Evolutionary conservation across 1,140 invertebrate genomes (phyloP), one percentile per base, ranked within the genome.

Genomic region (Cherax quadricarinatus): DNA sequence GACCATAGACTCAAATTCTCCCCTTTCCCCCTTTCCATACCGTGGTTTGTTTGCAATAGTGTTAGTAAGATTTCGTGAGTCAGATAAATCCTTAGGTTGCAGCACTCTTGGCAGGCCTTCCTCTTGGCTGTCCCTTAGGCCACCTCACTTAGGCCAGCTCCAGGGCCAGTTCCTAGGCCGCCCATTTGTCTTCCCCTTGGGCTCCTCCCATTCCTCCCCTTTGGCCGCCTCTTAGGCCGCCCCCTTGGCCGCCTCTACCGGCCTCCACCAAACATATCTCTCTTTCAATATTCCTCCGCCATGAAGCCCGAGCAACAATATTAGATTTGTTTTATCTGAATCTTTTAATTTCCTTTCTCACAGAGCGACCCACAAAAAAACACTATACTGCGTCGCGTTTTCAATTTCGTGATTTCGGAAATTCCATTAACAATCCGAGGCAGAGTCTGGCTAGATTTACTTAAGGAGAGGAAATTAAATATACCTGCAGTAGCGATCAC

Each of bases 401-500:
- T 91, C 89, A 91, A 91, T 91, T 91, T 86, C 48, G 89, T 86
- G 89, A 91, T 91, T 91, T 91, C 89, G 89, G 89, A 86, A 86
- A 81, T 91, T 91, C 89, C 84, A 91, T 91, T 91, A 91, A 91
- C 89, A 91, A 91, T 80, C 89, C 89, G 85, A 91, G 89, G 84
- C 89, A 60, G 78, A 79, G 83, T 86, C 83, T 91, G 89, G 89
- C 89, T 91, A 91, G 89, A 91, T 91, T 91, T 91, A 91, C 89
- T 91, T 91, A 91, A 91, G 83, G 89, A 91, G 84, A 91, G 89
- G 89, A 91, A 91, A 91, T 91, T 91, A 91, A 91, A 91, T 91
- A 91, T 91, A 91, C 89, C 89, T 91, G 83, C 57, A 91, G 89
- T 86, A 49, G 75, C 81, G 89, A 91, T 91, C 83, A 91, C 48